Conservation (phyloP, 2,113 vertebrate species). For the Macrotis lagotis region DNA sequence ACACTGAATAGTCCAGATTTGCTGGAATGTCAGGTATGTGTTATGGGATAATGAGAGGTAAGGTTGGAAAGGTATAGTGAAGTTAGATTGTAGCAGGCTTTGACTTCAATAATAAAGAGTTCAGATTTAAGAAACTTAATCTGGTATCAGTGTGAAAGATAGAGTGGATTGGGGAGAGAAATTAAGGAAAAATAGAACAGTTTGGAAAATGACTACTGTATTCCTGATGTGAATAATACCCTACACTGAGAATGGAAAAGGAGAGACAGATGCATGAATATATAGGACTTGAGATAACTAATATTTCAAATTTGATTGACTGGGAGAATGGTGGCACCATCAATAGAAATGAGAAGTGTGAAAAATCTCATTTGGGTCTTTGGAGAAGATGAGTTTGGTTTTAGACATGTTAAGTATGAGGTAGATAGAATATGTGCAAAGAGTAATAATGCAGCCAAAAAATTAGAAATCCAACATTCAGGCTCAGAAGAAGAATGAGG, state of each 20-base stretch:
- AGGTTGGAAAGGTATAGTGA: not conserved
- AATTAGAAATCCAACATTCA: not conserved
- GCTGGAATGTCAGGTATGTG: not conserved
- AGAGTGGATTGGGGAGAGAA: not conserved
- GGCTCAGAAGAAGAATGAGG: not conserved
- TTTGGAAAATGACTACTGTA: not conserved
- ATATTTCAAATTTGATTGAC: not conserved
- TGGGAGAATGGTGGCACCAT: not conserved
- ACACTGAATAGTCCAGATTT: not conserved
- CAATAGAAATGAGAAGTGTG: not conserved
- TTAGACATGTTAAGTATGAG: not conserved
- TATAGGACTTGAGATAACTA: not conserved
- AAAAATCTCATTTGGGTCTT: not conserved
- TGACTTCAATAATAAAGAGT: not conserved
- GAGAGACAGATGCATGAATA: not conserved
- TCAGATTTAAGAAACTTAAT: not conserved
- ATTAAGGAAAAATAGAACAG: not conserved
- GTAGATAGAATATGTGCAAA: not conserved
- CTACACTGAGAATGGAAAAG: not conserved
- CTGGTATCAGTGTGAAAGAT: not conserved
- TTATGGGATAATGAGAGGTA: not conserved
- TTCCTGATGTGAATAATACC: not conserved
- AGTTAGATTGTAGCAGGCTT: not conserved
- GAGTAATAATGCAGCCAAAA: not conserved
- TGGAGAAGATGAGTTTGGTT: not conserved